phyloP scores from a whole-genome alignment of 2,888 invertebrate genomes.

The Coleophora deauratella region DNA sequence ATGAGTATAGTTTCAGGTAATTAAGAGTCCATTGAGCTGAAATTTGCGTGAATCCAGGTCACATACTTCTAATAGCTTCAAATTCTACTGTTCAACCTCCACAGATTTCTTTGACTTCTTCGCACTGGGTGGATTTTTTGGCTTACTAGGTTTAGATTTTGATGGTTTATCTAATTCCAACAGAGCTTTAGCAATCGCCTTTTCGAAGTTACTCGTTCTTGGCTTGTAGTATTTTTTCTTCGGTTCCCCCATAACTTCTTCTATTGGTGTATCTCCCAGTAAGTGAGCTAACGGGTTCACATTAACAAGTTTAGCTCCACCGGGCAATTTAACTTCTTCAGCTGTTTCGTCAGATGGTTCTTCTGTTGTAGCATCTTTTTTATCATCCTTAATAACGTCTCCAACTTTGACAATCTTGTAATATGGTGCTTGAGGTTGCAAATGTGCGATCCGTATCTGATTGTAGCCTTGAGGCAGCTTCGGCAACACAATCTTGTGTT shows the following conservation, averaged over 20 bases:
- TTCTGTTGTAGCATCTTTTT: background rate
- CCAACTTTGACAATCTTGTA: conserved; percentile 54
- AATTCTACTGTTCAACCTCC: conserved; percentile 1
- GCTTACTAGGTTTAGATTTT: too few species aligned
- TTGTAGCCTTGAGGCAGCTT: conserved; percentile 31
- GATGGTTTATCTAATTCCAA: conserved; percentile 22
- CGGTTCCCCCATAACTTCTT: conserved; percentile 23
- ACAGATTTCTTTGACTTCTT: background rate
- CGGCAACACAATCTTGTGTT: conserved; percentile 36
- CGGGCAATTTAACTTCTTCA: conserved; percentile 28
- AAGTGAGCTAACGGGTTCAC: conserved; percentile 56
- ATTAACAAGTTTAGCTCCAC: conserved; percentile 45
- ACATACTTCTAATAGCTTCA: too few species aligned
- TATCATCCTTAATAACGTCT: background rate
- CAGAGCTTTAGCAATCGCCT: conserved; percentile 40
- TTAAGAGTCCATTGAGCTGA: too few species aligned
- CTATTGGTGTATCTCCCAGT: conserved; percentile 29
- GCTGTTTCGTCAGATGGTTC: background rate
- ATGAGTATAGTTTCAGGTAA: too few species aligned
- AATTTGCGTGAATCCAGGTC: too few species aligned
- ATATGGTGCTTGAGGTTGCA: conserved; percentile 45
- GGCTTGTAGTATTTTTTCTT: conserved; percentile 41
- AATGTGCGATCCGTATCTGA: conserved; percentile 42
- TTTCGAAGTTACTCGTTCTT: conserved; percentile 29
- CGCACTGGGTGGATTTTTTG: background rate